Conservation (phyloP, 2,888 invertebrate genomes). For the Tenthredo distinguenda region DNA sequence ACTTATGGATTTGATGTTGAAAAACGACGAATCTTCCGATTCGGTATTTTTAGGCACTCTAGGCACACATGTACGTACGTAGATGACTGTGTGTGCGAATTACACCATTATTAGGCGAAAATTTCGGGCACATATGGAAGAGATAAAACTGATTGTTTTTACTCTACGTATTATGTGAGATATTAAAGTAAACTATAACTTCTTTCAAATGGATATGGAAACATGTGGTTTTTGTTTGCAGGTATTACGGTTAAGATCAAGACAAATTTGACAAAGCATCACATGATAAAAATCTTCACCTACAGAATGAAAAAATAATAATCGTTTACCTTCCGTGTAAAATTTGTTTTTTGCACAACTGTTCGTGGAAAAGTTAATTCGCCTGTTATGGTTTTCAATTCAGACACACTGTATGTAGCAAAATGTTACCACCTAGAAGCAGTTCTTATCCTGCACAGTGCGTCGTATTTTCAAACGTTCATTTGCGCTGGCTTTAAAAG, state of each 20-base stretch:
- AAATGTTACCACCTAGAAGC: not conserved
- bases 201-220: not conserved
- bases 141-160: not conserved
- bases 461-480: not conserved
- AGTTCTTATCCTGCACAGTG: not conserved
- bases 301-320: not conserved
- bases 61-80: not conserved
- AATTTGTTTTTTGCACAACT: not conserved
- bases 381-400: not conserved
- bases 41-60: not conserved
- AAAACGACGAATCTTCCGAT: not conserved
- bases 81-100: not conserved
- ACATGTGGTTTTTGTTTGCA: not conserved
- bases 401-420: not conserved
- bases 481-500: slow-evolving; percentile 12
- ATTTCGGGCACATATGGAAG: not conserved
- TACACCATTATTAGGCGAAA: not conserved
- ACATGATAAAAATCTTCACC: not conserved
- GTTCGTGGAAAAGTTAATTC: no score
- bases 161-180: not conserved
- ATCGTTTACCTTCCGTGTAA: not conserved
- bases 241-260: not conserved
- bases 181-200: not conserved
- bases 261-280: not conserved
- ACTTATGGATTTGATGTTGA: not conserved